Percentiles rank a stretch among this genome's conserved stretches.
phyloP scores from a whole-genome alignment of 2,797 vertebrate genomes.

The Lepilemur septentrionalis region DNA sequence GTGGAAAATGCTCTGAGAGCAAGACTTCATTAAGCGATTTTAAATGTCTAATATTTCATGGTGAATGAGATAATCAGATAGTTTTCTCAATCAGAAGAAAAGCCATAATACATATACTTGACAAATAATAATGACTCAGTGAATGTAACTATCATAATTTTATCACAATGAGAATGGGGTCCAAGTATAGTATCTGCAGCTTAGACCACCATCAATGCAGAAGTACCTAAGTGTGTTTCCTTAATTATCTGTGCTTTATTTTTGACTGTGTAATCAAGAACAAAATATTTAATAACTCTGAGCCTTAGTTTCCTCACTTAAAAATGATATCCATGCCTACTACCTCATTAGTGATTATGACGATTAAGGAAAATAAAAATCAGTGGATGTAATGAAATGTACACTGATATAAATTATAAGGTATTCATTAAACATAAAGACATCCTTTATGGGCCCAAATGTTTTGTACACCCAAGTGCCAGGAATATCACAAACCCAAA shows the following conservation, averaged over 20 bases:
- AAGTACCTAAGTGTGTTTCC: neutral
- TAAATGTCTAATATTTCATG: neutral
- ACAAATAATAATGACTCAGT: neutral
- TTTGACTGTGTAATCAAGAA: neutral
- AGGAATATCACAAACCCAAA: neutral
- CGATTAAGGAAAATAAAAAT: neutral
- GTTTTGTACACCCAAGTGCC: neutral
- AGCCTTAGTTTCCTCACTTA: neutral
- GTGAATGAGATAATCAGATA: slow-evolving; percentile 32
- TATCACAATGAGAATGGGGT: neutral
- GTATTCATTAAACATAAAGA: neutral
- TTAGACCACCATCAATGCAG: neutral
- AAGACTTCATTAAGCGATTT: slow-evolving; percentile 42
- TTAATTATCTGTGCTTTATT: neutral
- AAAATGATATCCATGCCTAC: neutral
- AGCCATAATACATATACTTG: neutral
- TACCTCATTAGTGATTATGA: neutral
- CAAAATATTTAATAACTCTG: neutral
- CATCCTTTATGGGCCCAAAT: neutral
- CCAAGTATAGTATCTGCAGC: neutral
- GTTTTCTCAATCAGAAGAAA: neutral
- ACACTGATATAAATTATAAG: neutral
- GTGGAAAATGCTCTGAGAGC: neutral
- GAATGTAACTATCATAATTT: neutral
- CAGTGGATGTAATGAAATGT: neutral